Base-by-base conservation (phyloP, 2,888 invertebrate genomes). In the Drosophila kanekoi region DNA sequence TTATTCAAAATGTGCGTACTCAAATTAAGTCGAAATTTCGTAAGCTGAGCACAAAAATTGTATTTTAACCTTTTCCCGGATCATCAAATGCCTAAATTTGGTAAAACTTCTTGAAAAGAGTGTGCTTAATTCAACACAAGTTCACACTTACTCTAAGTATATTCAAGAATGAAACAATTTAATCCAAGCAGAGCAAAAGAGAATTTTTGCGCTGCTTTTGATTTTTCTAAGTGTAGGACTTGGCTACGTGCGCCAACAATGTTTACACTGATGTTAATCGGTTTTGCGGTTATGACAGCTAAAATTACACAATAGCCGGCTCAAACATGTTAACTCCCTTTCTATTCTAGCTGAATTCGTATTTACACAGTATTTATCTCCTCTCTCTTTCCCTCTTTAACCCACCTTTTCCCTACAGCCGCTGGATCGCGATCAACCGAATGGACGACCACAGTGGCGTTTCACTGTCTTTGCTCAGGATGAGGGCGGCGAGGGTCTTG, bases 381-480 rank as follows among this genome's bases (percentile, higher is more conserved):
- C 28, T 32, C 18, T 51, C 5, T 11, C 11, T 23, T 0, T 41
- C n/a, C 14, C 4, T 14, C 4, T 40, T 9, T 18, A 18, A 41
- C 4, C 9, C n/a, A 23, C 1, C n/a, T 18, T 3, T 43, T 6
- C 14, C 32, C 48, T 52, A 28, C 93, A 98, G 97, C 98, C 98
- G 37, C 93, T 99, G 91, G 99, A 99, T 93, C 95, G 99, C 81
- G 99, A 99, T 94, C 97, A 98, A 91, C 99, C 99, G 1, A 97
- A 97, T 91, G 99, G 99, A 33, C 94, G 98, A 72, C 98, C 98
- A 0, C 98, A 98, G 91, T 98, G 98, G 98, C 94, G 98, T 80
- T 98, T 98, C 92, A 98, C 98, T 2, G 98, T 98, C 10, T 98
- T 98, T 92, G 98, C 98, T 47, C 98, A 98, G 93, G 98, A 98